Evolutionary conservation across 35 echinoderm and acorn worm genomes (phyloP).

Genomic region (Holothuria glaberrima): DNA sequence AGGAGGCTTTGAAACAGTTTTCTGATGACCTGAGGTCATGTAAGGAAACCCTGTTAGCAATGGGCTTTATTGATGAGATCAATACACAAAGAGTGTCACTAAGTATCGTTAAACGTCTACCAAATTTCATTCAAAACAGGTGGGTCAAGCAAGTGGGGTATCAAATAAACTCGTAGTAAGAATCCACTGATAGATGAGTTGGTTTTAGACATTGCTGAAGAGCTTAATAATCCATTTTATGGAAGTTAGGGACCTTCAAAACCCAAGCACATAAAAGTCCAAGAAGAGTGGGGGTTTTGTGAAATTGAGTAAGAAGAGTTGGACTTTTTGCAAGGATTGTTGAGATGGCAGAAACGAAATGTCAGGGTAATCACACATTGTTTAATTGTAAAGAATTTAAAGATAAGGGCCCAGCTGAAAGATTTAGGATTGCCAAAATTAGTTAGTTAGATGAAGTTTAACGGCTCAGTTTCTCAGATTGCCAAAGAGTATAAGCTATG

Average conservation of each 20-base stretch:
- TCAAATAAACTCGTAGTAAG: not conserved
- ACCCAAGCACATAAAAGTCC: not conserved
- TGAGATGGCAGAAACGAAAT: conserved; percentile 11
- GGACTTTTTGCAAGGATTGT: not conserved
- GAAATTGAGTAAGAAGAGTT: not conserved
- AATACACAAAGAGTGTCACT: not conserved
- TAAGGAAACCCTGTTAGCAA: not conserved
- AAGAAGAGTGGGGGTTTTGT: not conserved
- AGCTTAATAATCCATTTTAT: conserved; percentile 25
- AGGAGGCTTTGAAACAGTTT: not conserved
- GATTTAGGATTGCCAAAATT: too few relatives aligned
- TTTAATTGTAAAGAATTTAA: conserved; percentile 37
- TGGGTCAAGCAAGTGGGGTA: not conserved
- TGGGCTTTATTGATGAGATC: not conserved
- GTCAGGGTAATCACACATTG: conserved; percentile 29
- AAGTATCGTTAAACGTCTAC: not conserved
- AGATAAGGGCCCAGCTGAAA: not conserved
- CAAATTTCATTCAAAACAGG: not conserved
- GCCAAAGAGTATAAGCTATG: conserved; percentile 3
- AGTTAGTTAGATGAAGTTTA: too few relatives aligned
- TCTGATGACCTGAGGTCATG: not conserved
- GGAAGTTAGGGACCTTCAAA: conserved; percentile 30
- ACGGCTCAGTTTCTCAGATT: too few relatives aligned
- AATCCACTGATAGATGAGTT: not conserved
- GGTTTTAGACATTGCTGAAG: too few relatives aligned